phyloP scores from a whole-genome alignment of 2,113 vertebrate species.

The Pimephales promelas region DNA sequence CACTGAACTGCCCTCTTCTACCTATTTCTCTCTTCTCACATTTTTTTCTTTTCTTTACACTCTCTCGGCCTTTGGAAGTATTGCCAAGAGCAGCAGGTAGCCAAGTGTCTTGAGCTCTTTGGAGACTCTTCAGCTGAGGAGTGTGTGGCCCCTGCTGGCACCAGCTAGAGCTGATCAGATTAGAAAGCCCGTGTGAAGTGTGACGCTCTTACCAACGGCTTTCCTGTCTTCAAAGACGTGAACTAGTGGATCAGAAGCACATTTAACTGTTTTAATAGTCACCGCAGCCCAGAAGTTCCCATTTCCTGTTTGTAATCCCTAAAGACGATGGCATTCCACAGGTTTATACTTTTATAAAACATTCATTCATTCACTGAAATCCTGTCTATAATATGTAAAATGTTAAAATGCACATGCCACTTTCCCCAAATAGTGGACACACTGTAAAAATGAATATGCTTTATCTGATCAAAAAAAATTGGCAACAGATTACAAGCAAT shows the following conservation, averaged over 20 bases:
- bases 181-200: conserved; percentile 59
- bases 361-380: conserved; percentile 11
- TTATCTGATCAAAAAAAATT: no score
- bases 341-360: conserved; percentile 12
- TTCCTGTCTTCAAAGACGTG: conserved; percentile 31
- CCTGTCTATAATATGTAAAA: background rate
- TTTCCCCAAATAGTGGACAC: background rate
- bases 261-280: background rate
- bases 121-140: conserved; percentile 40
- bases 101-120: conserved; percentile 68
- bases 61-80: conserved; percentile 19
- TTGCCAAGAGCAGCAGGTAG: conserved; percentile 75
- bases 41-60: conserved; percentile 7
- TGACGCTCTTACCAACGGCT: conserved; percentile 36
- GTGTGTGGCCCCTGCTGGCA: conserved; percentile 63
- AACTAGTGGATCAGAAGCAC: conserved; percentile 30
- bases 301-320: background rate
- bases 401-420: background rate
- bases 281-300: background rate
- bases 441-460: no score
- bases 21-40: conserved; percentile 29
- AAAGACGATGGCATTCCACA: background rate
- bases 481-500: no score
- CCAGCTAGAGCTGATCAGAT: conserved; percentile 59
- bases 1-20: conserved; percentile 54